A percentile compares a stretch with the other conserved stretches of the same genome.
Evolutionary conservation across 1,140 invertebrate genomes (phyloP).

Genomic region (Triops cancriformis): DNA sequence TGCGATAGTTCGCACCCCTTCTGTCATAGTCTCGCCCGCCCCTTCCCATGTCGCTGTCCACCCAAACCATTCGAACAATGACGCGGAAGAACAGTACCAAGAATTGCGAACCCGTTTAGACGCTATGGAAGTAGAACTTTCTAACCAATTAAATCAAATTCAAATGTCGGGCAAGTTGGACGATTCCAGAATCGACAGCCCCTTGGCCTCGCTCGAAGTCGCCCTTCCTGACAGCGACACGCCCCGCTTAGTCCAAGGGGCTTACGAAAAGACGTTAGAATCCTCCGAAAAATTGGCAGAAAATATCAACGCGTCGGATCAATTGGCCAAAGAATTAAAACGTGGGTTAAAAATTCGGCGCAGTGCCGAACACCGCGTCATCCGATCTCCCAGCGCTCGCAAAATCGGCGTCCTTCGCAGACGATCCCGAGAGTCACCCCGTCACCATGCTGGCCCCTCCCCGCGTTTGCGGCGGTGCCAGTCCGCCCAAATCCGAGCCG

Average conservation of each 20-base stretch:
- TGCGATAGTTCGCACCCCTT: background rate
- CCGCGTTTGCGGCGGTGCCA: slow-evolving; percentile 27
- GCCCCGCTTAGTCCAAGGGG: slow-evolving; percentile 32
- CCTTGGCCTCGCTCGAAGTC: background rate
- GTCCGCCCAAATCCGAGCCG: slow-evolving; percentile 16
- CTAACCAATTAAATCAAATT: background rate
- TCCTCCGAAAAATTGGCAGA: slow-evolving; percentile 50
- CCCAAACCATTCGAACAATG: background rate
- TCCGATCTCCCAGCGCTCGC: slow-evolving; percentile 65
- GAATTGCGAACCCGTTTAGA: background rate
- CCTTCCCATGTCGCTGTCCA: background rate
- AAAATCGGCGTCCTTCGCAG: slow-evolving; percentile 65
- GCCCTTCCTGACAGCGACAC: background rate
- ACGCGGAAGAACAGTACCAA: background rate
- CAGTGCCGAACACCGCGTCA: slow-evolving; percentile 57
- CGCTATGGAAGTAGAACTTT: background rate
- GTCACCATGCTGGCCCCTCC: background rate
- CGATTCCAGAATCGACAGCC: background rate
- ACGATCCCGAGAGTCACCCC: slow-evolving; percentile 49
- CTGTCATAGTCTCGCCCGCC: background rate
- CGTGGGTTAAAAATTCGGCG: slow-evolving; percentile 61
- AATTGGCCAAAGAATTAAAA: slow-evolving; percentile 57
- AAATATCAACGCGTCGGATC: slow-evolving; percentile 52
- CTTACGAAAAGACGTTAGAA: slow-evolving; percentile 60
- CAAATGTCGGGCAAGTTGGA: background rate